Conservation (phyloP, 2,797 vertebrate species). For the Ispidina picta region DNA sequence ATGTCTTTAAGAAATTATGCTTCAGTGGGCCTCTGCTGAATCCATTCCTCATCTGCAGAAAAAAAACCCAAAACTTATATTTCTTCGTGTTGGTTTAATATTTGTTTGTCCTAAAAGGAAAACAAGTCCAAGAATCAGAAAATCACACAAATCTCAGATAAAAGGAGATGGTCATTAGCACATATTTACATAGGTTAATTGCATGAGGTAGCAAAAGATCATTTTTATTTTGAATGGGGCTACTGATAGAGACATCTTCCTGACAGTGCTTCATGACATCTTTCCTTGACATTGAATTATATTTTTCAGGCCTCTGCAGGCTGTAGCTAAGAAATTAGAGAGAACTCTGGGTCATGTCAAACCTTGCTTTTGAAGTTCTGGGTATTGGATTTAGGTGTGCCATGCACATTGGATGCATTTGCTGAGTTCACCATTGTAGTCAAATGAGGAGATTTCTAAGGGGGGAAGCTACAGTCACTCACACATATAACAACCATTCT, state of each 20-base stretch:
- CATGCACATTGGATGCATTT: neutral
- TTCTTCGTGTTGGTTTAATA: neutral
- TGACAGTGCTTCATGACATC: neutral
- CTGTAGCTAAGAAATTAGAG: neutral
- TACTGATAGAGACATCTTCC: neutral
- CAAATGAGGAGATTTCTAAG: neutral
- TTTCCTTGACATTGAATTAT: neutral
- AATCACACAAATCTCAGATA: neutral
- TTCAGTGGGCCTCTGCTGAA: neutral
- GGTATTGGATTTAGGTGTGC: neutral
- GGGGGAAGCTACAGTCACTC: neutral
- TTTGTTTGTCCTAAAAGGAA: neutral
- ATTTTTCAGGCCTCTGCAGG: neutral
- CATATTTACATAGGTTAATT: constrained; percentile 60
- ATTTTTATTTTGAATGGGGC: constrained; percentile 1
- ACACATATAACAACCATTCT: neutral
- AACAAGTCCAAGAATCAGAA: neutral
- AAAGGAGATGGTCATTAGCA: constrained; percentile 29
- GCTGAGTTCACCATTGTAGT: neutral
- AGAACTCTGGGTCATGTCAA: neutral
- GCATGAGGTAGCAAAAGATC: neutral
- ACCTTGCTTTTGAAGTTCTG: neutral
- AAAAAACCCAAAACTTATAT: neutral
- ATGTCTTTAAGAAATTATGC: neutral
- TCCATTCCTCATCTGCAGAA: neutral